Conservation (phyloP, 1,140 invertebrate genomes). For the Pentalonia nigronervosa region DNA sequence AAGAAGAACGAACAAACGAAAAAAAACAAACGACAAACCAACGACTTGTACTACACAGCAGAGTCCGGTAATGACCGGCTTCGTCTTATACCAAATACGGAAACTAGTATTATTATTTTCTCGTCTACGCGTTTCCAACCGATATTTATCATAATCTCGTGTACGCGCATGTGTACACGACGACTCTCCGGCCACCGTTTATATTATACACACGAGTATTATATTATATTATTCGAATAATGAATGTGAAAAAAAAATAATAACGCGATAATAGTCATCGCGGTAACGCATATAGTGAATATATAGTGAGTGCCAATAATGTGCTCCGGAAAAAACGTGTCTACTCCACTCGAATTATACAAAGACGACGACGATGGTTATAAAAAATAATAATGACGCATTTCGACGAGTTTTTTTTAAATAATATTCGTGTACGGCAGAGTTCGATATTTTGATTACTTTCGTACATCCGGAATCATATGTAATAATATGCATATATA, state of each 20-base stretch:
- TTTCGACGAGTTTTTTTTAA: background rate
- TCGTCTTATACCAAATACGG: conserved; percentile 47
- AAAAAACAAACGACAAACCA: background rate
- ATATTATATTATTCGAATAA: background rate
- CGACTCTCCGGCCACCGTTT: background rate
- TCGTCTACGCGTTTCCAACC: conserved; percentile 30
- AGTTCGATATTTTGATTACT: conserved; percentile 1
- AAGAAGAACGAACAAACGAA: background rate
- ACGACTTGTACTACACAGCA: background rate
- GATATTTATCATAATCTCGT: conserved; percentile 48
- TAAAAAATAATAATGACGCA: background rate
- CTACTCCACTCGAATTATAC: background rate
- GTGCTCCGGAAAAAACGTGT: background rate
- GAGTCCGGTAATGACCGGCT: conserved; percentile 54
- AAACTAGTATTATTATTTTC: conserved; percentile 50
- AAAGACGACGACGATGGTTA: background rate
- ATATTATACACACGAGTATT: background rate
- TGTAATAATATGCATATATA: background rate
- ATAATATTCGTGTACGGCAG: background rate
- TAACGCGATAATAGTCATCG: background rate
- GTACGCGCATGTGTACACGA: background rate
- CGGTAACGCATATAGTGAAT: background rate
- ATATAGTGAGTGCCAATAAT: background rate
- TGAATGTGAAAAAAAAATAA: background rate
- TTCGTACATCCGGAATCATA: background rate